These are phyloP conservation scores for Meiosimyza decipiens DNA, from an alignment of 2,888 invertebrate genomes.

Conservation along the genomic window DNA sequence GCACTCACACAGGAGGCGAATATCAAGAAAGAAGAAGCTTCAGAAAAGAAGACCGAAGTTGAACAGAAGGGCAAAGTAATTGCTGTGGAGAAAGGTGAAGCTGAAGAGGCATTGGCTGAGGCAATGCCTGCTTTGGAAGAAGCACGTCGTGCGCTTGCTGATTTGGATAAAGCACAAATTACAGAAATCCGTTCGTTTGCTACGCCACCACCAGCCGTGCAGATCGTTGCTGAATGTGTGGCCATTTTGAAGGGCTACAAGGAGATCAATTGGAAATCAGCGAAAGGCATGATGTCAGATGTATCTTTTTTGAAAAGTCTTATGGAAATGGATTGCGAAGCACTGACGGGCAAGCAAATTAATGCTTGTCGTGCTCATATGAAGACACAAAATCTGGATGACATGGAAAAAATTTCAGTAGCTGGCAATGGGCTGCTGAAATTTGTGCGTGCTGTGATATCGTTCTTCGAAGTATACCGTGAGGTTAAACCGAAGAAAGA, in stretches of 20 bases:
- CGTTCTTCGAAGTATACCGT: slow-evolving; percentile 88
- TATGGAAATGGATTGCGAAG: slow-evolving; percentile 87
- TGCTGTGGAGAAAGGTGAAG: slow-evolving; percentile 83
- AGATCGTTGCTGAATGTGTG: slow-evolving; percentile 90
- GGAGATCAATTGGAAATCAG: slow-evolving; percentile 91
- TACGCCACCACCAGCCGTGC: slow-evolving; percentile 90
- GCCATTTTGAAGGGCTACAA: slow-evolving; percentile 85
- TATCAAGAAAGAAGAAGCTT: slow-evolving; percentile 83
- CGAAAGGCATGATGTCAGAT: slow-evolving; percentile 93
- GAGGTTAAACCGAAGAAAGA: slow-evolving; percentile 90
- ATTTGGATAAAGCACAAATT: slow-evolving; percentile 89
- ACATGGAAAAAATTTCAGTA: slow-evolving; percentile 85
- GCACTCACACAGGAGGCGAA: slow-evolving; percentile 77
- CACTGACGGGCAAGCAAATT: slow-evolving; percentile 78
- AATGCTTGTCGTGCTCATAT: slow-evolving; percentile 78
- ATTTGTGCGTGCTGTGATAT: slow-evolving; percentile 87
- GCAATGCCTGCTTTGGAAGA: slow-evolving; percentile 88
- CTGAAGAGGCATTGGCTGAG: slow-evolving; percentile 81
- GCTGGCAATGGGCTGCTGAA: slow-evolving; percentile 88
- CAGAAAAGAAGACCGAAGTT: slow-evolving; percentile 83
- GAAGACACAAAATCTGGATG: slow-evolving; percentile 78
- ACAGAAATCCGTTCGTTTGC: slow-evolving; percentile 93
- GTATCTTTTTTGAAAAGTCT: slow-evolving; percentile 82
- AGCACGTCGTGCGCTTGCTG: slow-evolving; percentile 81
- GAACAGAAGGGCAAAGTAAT: slow-evolving; percentile 85